Evolutionary conservation across 2,113 vertebrate species (phyloP), one percentile per base, ranked within the genome.

Genomic region (Urocitellus parryii): DNA sequence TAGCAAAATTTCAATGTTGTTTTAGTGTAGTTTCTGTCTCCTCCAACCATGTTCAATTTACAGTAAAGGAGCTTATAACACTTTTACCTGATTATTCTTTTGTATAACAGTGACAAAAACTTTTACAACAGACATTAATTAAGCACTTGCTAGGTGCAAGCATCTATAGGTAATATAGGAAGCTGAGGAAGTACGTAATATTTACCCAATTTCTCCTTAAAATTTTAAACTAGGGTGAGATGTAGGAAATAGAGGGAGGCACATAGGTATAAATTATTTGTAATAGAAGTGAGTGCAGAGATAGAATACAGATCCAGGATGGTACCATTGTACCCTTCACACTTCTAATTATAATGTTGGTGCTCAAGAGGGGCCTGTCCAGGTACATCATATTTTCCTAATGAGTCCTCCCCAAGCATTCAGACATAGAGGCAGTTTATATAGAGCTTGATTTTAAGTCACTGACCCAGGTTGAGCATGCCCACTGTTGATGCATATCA

Each of bases 51-150:
- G 4, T 61, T 96, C 61, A 92, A 80, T 42, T 91, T 86, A 80
- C 0, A 83, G 25, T 68, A 84, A 85, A 91, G 34, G 1, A 9
- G 81, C 13, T 61, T 63, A 70, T 3, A 76, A 24, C 22, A 65
- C 12, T 91, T 88, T 65, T 32, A 78, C 17, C 24, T 78, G 67
- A 89, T 82, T 93, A 13, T 78, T 95, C 18, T 37, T 63, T 45
- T 90, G 94, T 96, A 67, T 2, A 42, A 45, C 29, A 51, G 12
- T 83, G 22, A 88, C 20, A 88, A 76, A n/a, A 61, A 22, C 37
- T 39, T 91, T 67, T 51, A 88, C 79, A 78, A 87, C 14, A 90
- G 82, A 82, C 27, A 88, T 42, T 93, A 82, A 32, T 81, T 91
- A 37, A 85, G 45, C 8, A 77, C 37, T 84, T 78, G 0, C 5